These are phyloP conservation scores for Promerops cafer DNA, from an alignment of 2,113 vertebrate genomes.

Conservation along the genomic window DNA sequence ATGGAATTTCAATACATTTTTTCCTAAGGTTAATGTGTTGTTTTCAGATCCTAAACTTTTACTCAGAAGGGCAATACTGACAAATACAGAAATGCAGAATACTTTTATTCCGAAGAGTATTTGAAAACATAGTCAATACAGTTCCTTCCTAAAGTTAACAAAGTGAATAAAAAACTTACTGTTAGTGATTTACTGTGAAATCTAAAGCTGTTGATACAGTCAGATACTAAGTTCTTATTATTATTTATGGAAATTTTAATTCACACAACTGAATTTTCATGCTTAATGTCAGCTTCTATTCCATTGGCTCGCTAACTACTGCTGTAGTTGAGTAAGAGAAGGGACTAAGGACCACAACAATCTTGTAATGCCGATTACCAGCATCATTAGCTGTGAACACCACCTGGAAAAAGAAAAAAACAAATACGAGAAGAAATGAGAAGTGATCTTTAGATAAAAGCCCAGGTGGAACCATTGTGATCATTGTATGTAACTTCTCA, in stretches of 20 bases:
- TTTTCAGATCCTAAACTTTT: background rate
- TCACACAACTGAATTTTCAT: background rate
- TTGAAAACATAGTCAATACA: background rate
- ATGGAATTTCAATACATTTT: background rate
- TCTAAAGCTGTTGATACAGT: background rate
- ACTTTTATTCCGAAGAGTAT: background rate
- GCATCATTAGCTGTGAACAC: slow-evolving; percentile 80
- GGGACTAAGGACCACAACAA: slow-evolving; percentile 81
- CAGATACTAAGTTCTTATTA: background rate
- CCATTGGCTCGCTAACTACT: slow-evolving; percentile 64
- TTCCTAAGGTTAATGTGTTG: background rate
- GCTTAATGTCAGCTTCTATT: slow-evolving; percentile 20
- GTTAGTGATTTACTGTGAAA: background rate
- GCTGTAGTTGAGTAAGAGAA: slow-evolving; percentile 85
- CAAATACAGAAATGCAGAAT: background rate
- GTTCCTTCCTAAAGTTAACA: background rate
- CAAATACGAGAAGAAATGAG: background rate
- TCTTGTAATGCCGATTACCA: slow-evolving; percentile 76
- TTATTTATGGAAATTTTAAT: background rate
- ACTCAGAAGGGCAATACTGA: background rate
- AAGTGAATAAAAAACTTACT: background rate
- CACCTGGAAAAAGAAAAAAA: slow-evolving; percentile 70
- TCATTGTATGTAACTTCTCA: background rate
- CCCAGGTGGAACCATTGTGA: background rate
- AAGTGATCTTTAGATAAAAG: background rate